Percentiles rank a stretch among this genome's conserved stretches.
Conservation (phyloP, 2,113 vertebrate species). For the Prochilodus magdalenae region DNA sequence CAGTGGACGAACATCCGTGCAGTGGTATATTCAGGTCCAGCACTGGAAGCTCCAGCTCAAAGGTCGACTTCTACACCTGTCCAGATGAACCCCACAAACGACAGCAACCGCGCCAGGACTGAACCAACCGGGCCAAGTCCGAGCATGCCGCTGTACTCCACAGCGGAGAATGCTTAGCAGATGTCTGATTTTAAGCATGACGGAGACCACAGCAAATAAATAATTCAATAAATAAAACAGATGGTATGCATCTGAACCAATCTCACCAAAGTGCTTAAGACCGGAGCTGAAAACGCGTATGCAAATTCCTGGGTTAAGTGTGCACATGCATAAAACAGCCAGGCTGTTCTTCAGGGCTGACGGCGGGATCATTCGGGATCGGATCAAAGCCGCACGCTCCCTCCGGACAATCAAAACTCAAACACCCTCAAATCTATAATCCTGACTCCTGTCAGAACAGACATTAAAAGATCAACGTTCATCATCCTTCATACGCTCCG, state of each 20-base stretch:
- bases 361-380: not conserved
- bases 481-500: not conserved
- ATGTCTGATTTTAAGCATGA: not conserved
- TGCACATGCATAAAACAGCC: not conserved
- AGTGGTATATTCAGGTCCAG: too few relatives aligned
- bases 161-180: not conserved
- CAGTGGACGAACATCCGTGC: too few relatives aligned
- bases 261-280: not conserved
- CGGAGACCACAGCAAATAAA: not conserved
- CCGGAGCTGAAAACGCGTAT: not conserved
- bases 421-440: too few relatives aligned
- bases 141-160: not conserved
- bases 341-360: not conserved
- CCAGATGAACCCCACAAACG: not conserved
- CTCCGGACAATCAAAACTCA: too few relatives aligned
- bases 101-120: not conserved
- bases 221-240: conserved; percentile 9
- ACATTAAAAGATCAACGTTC: not conserved
- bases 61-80: not conserved
- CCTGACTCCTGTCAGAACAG: too few relatives aligned
- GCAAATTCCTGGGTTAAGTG: not conserved
- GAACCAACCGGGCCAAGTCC: not conserved
- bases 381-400: too few relatives aligned
- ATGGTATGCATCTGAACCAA: conserved; percentile 7
- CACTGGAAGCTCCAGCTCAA: too few relatives aligned